Evolutionary conservation across 1,140 invertebrate genomes (phyloP).

Genomic region (Pollicipes pollicipes): DNA sequence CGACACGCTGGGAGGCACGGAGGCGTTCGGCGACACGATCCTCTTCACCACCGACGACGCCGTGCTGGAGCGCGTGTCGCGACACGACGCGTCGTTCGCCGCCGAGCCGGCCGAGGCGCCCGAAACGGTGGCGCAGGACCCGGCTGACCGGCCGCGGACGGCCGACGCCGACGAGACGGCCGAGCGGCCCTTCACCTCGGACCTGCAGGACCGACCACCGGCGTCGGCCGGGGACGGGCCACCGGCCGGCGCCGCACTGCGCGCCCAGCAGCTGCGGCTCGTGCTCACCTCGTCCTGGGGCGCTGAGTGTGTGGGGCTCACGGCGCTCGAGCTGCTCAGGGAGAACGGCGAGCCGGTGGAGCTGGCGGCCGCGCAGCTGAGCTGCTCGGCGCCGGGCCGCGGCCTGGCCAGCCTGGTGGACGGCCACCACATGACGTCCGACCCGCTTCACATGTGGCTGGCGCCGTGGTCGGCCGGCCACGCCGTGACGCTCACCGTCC

Average conservation of each 20-base stretch:
- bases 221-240: no score
- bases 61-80: conserved; percentile 51
- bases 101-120: conserved; percentile 15
- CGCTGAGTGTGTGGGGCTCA: not conserved
- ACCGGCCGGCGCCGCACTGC: not conserved
- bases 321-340: not conserved
- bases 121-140: not conserved
- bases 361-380: not conserved
- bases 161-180: not conserved
- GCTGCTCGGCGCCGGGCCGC: not conserved
- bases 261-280: not conserved
- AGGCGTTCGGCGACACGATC: conserved; percentile 61
- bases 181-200: not conserved
- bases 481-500: not conserved
- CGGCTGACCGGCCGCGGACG: not conserved
- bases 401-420: not conserved
- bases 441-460: not conserved
- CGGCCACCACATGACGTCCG: not conserved
- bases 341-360: not conserved
- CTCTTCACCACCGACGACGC: conserved; percentile 55
- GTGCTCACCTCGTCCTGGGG: not conserved
- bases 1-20: conserved; percentile 43
- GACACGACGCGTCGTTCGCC: conserved; percentile 47
- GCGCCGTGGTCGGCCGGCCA: not conserved
- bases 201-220: not conserved